Conservation (phyloP, 2,113 vertebrate species). For the Silurus glanis region DNA sequence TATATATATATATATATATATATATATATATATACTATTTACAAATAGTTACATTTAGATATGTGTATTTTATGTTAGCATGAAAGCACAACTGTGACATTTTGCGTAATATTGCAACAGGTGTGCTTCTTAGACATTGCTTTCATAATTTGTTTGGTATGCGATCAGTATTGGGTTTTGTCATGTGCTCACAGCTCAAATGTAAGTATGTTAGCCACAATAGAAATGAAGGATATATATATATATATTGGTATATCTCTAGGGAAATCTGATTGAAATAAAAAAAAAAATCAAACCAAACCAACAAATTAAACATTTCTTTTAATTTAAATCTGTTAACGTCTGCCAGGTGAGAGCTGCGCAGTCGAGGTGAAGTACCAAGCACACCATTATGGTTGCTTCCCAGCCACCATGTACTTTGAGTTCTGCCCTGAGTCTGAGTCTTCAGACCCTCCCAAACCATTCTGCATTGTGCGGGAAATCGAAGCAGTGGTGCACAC, state of each 20-base stretch:
- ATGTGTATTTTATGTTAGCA: not conserved
- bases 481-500: conserved; percentile 70
- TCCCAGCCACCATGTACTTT: conserved; percentile 72
- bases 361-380: conserved; percentile 71
- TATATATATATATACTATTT: too few relatives aligned
- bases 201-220: not conserved
- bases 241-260: not conserved
- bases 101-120: not conserved
- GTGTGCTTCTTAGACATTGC: not conserved
- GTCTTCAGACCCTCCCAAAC: conserved; percentile 28
- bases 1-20: too few relatives aligned
- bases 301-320: not conserved
- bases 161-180: not conserved
- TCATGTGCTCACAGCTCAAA: not conserved
- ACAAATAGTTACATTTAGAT: too few relatives aligned
- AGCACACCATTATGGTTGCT: conserved; percentile 75
- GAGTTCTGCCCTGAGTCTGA: conserved; percentile 77
- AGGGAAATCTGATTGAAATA: not conserved
- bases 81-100: not conserved
- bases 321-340: not conserved
- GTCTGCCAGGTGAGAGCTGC: conserved; percentile 69
- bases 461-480: conserved; percentile 80
- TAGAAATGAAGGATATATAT: not conserved
- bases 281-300: not conserved
- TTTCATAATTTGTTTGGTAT: not conserved